A percentile compares a stretch with the other conserved stretches of the same genome.
Evolutionary conservation across 1,140 invertebrate species (phyloP).

Genomic region (Dinoponera quadriceps): DNA sequence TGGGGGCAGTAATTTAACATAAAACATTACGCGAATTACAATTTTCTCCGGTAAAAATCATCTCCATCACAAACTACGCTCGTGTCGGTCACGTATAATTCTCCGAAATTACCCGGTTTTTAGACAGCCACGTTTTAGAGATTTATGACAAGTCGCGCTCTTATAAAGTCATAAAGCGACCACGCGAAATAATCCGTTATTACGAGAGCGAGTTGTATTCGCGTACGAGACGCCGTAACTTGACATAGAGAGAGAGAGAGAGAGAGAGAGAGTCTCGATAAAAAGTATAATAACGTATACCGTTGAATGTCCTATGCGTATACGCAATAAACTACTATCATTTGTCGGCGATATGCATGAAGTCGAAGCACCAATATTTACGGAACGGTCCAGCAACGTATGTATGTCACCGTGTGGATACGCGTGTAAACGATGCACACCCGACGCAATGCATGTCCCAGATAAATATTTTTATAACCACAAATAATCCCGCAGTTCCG

Average conservation of each 20-base stretch:
- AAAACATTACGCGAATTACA: no score
- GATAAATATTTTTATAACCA: conserved; percentile 58
- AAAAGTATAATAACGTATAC: conserved; percentile 36
- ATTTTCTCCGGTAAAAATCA: no score
- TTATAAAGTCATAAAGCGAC: conserved; percentile 24
- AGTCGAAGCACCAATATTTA: conserved; percentile 57
- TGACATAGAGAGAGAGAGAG: neutral
- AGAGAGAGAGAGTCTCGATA: neutral
- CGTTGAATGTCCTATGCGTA: neutral
- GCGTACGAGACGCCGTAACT: neutral
- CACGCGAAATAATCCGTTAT: conserved; percentile 6
- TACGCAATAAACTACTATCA: conserved; percentile 31
- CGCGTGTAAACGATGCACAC: neutral
- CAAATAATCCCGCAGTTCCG: conserved; percentile 4
- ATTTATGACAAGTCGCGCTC: neutral
- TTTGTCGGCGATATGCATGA: conserved; percentile 20
- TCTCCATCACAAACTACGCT: no score
- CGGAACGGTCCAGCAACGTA: conserved; percentile 18
- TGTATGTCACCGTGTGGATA: conserved; percentile 3
- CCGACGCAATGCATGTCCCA: neutral
- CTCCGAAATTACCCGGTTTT: no score
- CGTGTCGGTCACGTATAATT: no score
- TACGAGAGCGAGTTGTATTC: neutral
- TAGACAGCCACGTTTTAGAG: no score
- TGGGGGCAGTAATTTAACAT: no score